A percentile compares a stretch with the other conserved stretches of the same genome.
phyloP scores from a whole-genome alignment of 2,797 vertebrate species.

The Sebastes reedi region DNA sequence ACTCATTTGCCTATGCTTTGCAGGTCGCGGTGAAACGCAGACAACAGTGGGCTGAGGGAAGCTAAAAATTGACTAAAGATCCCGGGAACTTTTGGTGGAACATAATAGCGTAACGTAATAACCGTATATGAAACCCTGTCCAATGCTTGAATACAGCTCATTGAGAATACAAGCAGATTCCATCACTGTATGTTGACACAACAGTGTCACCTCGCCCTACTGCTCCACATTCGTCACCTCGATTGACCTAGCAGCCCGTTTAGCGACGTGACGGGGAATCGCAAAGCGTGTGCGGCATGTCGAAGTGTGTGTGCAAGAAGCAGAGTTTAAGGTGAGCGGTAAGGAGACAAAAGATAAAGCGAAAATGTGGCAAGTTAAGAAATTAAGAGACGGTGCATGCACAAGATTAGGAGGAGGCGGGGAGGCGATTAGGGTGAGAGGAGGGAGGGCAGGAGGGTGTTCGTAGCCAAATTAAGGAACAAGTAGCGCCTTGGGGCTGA shows the following conservation, averaged over 20 bases:
- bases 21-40: too few species aligned
- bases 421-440: constrained; percentile 57
- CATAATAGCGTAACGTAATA: neutral
- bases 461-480: constrained; percentile 61
- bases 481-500: constrained; percentile 65
- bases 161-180: constrained; percentile 1
- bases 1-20: too few species aligned
- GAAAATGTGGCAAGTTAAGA: constrained; percentile 5
- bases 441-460: neutral
- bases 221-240: constrained; percentile 26
- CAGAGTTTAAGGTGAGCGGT: neutral
- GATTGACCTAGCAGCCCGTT: neutral
- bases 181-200: constrained; percentile 1
- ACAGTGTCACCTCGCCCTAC: constrained; percentile 44
- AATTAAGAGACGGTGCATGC: constrained; percentile 31
- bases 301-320: neutral
- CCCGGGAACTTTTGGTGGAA: too few species aligned
- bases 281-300: neutral
- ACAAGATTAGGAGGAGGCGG: constrained; percentile 36
- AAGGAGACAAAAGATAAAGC: neutral
- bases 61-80: too few species aligned
- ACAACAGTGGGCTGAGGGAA: too few species aligned
- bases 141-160: constrained; percentile 4
- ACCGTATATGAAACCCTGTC: neutral
- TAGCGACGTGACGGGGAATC: neutral